phyloP scores from a whole-genome alignment of 2,888 invertebrate genomes.

The Callyntrura sp. region DNA sequence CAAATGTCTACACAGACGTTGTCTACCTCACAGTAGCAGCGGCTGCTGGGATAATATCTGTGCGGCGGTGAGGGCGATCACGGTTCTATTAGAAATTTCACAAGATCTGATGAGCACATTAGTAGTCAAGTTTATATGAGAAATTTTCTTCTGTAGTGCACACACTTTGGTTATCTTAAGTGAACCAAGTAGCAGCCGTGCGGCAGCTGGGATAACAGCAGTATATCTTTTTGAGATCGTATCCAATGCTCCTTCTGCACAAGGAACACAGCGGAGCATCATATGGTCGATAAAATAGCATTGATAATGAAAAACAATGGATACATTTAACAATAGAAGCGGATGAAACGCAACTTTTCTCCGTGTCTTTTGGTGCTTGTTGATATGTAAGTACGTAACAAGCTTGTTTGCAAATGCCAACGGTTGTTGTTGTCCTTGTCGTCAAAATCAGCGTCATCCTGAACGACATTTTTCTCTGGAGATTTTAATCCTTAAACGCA shows the following conservation, averaged over 20 bases:
- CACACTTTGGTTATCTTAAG: not conserved
- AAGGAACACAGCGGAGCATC: not conserved
- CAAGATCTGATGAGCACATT: slow-evolving; percentile 47
- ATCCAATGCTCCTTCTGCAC: not conserved
- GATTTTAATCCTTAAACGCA: slow-evolving; percentile 16
- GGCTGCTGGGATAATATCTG: not conserved
- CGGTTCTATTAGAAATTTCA: not conserved
- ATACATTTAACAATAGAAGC: not conserved
- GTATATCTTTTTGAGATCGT: not conserved
- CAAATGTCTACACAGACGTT: too few species aligned
- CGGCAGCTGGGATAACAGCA: not conserved
- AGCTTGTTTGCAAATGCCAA: not conserved
- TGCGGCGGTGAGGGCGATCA: not conserved
- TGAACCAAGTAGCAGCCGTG: not conserved
- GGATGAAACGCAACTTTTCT: too few species aligned
- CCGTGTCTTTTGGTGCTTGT: not conserved
- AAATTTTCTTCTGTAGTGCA: slow-evolving; percentile 19
- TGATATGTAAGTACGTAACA: not conserved
- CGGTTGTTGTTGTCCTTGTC: not conserved
- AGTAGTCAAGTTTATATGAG: not conserved
- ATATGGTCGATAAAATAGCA: not conserved
- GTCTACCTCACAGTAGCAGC: too few species aligned
- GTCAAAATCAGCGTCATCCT: not conserved
- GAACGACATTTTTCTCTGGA: slow-evolving; percentile 30
- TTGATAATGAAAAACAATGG: not conserved